These are phyloP conservation scores for Brachionus manjavacas DNA, from an alignment of 1,140 invertebrate species.

Conservation along the genomic window DNA sequence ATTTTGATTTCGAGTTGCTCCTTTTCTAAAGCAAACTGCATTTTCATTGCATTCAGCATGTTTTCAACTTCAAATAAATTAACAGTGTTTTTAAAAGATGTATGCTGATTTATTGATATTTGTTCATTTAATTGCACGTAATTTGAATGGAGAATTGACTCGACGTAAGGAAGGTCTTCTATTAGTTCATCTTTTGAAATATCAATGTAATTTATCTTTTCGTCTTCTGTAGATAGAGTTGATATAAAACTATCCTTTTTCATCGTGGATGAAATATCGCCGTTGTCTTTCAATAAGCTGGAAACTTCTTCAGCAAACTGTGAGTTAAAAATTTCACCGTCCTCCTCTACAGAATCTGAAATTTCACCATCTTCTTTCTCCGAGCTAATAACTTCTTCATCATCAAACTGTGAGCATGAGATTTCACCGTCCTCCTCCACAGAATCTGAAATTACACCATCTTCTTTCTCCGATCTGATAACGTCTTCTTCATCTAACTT, in stretches of 20 bases:
- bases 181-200: not conserved
- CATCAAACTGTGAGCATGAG: too few species aligned
- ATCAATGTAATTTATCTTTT: not conserved
- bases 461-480: too few species aligned
- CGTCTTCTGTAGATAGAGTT: not conserved
- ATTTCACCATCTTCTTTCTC: not conserved
- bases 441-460: too few species aligned
- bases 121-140: not conserved
- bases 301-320: not conserved
- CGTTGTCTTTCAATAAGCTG: not conserved
- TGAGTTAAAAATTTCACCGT: not conserved
- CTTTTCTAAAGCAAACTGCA: too few species aligned
- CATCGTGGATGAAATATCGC: not conserved
- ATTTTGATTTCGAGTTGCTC: too few species aligned
- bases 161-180: not conserved
- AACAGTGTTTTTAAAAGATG: not conserved
- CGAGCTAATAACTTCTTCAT: too few species aligned
- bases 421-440: too few species aligned
- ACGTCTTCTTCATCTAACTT: too few species aligned
- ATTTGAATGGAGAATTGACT: not conserved
- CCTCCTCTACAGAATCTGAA: not conserved
- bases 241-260: not conserved
- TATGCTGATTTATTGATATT: not conserved
- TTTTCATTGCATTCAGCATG: too few species aligned
- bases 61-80: not conserved